phyloP scores from a whole-genome alignment of 1,140 invertebrate species.

The Bombus pascuorum region DNA sequence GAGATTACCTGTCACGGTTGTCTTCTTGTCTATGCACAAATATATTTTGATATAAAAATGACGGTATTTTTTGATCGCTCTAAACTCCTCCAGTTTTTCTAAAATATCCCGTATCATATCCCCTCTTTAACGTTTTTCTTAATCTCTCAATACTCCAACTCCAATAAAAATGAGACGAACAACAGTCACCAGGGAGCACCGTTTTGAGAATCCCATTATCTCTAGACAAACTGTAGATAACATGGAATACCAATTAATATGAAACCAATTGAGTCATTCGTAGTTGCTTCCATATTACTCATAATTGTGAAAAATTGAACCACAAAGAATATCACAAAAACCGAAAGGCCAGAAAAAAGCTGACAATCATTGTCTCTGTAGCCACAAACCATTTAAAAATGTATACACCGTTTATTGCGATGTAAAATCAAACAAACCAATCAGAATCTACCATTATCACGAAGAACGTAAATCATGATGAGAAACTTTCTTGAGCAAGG shows the following conservation, averaged over 20 bases:
- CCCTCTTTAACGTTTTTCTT: too few species aligned
- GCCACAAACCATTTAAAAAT: not conserved
- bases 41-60: slow-evolving; percentile 84
- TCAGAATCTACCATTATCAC: not conserved
- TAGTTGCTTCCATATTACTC: not conserved
- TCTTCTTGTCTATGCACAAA: slow-evolving; percentile 83
- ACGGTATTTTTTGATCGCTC: not conserved
- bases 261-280: slow-evolving; percentile 7
- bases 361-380: not conserved
- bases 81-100: too few species aligned
- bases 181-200: not conserved
- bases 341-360: not conserved
- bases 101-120: not conserved
- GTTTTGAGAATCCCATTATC: slow-evolving; percentile 10
- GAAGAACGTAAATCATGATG: not conserved
- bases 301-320: not conserved
- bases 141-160: not conserved
- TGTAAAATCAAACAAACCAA: not conserved
- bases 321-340: not conserved
- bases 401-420: not conserved
- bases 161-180: not conserved
- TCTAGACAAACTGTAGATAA: slow-evolving; percentile 13
- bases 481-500: not conserved
- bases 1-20: slow-evolving; percentile 81
- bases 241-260: slow-evolving; percentile 4